Percentiles rank a stretch among this genome's conserved stretches.
Conservation (phyloP, 1,140 invertebrate species). For the Rhyzopertha dominica region DNA sequence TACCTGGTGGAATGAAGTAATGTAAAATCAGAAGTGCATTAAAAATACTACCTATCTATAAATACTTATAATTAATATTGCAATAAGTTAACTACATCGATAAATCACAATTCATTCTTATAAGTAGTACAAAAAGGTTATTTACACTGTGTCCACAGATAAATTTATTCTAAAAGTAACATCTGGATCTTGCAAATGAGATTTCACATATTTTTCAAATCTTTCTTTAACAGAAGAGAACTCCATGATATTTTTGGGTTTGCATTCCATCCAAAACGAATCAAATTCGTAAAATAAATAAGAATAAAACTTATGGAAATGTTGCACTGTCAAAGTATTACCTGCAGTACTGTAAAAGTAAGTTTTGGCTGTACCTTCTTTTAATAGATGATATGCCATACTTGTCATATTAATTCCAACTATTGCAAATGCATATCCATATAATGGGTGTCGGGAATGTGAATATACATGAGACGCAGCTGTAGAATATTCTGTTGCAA, state of each 20-base stretch:
- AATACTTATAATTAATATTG: no score
- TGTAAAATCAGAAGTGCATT: no score
- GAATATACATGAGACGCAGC: conserved; percentile 77
- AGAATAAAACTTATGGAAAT: conserved; percentile 93
- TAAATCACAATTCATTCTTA: no score
- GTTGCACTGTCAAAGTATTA: conserved; percentile 62
- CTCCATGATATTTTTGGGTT: conserved; percentile 91
- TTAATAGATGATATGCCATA: conserved; percentile 77
- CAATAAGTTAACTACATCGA: no score
- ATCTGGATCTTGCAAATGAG: conserved; percentile 57
- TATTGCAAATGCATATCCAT: conserved; percentile 86
- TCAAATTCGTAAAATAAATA: conserved; percentile 93
- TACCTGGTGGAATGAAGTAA: no score
- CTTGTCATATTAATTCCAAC: conserved; percentile 93
- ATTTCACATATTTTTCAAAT: conserved; percentile 71
- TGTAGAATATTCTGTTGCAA: conserved; percentile 74
- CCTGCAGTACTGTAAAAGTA: conserved; percentile 88
- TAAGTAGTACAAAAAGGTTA: no score
- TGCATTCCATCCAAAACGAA: conserved; percentile 85
- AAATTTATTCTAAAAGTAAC: conserved; percentile 70
- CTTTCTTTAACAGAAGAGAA: conserved; percentile 80
- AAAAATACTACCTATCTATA: no score
- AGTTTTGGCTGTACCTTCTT: conserved; percentile 76
- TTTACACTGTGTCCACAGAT: conserved; percentile 47
- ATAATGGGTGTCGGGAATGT: conserved; percentile 83